Evolutionary conservation across 2,888 invertebrate species (phyloP).

Genomic region (Eubasilissa splendida): DNA sequence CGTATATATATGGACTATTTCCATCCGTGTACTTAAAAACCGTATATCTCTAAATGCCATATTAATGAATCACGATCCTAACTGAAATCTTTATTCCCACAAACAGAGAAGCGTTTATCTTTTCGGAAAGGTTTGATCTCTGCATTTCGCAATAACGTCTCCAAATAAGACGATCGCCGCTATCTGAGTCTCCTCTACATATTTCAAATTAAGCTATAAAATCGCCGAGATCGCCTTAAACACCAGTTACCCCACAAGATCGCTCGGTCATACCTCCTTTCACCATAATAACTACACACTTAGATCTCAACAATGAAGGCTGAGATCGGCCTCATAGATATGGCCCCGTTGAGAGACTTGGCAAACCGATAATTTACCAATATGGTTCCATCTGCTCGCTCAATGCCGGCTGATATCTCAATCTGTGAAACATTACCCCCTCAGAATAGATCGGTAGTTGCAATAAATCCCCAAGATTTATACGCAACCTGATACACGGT

Average conservation of each 20-base stretch:
- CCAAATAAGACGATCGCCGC: conserved; percentile 6
- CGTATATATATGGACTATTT: neutral
- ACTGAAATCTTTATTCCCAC: conserved; percentile 4
- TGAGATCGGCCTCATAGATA: conserved; percentile 38
- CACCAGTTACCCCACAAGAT: neutral
- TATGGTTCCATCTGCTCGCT: conserved; percentile 40
- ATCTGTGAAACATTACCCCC: neutral
- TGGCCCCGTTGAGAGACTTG: conserved; percentile 39
- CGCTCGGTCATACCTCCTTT: conserved; percentile 38
- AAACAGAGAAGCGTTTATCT: conserved; percentile 20
- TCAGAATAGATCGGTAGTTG: conserved; percentile 16
- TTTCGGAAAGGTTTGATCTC: conserved; percentile 22
- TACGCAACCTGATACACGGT: conserved; percentile 46
- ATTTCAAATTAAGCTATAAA: conserved; percentile 44
- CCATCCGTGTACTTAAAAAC: neutral
- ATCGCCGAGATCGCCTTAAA: conserved; percentile 20
- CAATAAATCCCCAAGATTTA: conserved; percentile 53
- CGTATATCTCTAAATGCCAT: conserved; percentile 2
- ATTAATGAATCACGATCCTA: conserved; percentile 9
- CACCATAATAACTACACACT: conserved; percentile 35
- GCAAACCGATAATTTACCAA: conserved; percentile 44
- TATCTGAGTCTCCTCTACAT: conserved; percentile 14
- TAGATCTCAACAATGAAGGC: conserved; percentile 29
- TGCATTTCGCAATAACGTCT: conserved; percentile 25
- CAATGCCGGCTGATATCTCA: conserved; percentile 39